Evolutionary conservation across 2,113 vertebrate genomes (phyloP).

Genomic region (Daphoenositta chrysoptera): DNA sequence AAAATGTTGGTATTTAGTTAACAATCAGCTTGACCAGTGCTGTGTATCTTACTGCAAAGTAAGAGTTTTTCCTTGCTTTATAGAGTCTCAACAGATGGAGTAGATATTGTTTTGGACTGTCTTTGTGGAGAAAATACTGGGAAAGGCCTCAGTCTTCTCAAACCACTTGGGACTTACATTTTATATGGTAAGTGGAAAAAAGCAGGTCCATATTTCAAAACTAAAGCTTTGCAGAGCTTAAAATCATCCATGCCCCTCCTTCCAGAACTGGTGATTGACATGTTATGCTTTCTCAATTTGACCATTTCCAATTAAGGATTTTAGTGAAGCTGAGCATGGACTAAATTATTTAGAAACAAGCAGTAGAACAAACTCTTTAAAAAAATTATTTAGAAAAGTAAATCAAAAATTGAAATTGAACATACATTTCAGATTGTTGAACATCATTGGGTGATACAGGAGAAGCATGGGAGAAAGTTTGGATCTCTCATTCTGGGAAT

Average conservation of each 20-base stretch:
- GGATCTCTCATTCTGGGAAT: background rate
- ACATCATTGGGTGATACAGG: background rate
- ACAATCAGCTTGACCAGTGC: background rate
- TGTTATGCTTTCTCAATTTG: background rate
- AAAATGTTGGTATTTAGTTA: background rate
- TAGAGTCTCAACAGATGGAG: conserved; percentile 93
- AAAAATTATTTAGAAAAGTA: background rate
- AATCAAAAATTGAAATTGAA: background rate
- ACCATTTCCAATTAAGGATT: background rate
- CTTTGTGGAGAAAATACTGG: conserved; percentile 96
- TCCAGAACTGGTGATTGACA: background rate
- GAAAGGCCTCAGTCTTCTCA: conserved; percentile 92
- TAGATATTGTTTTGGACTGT: conserved; percentile 95
- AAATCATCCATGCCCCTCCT: background rate
- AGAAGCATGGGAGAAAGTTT: background rate
- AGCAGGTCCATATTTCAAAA: background rate
- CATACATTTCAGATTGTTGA: background rate
- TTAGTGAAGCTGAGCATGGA: background rate
- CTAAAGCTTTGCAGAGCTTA: background rate
- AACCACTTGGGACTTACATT: conserved; percentile 94
- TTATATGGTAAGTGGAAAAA: conserved; percentile 85
- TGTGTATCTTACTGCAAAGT: background rate
- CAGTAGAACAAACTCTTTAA: background rate
- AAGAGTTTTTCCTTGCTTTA: background rate
- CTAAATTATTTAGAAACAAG: background rate